phyloP scores from a whole-genome alignment of 2,888 invertebrate genomes.

The Chrysodeixis includens region DNA sequence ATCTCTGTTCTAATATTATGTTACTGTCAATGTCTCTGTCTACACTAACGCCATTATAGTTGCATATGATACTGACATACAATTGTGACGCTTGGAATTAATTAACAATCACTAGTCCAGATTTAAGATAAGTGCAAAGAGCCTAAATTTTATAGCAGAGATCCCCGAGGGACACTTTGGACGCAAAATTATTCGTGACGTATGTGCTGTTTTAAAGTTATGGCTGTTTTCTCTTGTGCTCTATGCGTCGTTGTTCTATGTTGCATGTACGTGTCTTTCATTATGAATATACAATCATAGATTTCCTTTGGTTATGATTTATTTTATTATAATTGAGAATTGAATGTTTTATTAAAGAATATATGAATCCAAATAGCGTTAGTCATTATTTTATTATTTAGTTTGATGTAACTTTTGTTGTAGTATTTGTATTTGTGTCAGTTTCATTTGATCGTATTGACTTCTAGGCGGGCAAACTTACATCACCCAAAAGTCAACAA shows the following conservation, averaged over 20 bases:
- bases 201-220: constrained; percentile 50
- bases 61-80: constrained; percentile 50
- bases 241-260: constrained; percentile 68
- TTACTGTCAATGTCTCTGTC: constrained; percentile 50
- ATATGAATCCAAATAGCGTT: constrained; percentile 28
- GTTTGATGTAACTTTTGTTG: constrained; percentile 23
- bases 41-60: constrained; percentile 60
- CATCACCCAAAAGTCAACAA: constrained; percentile 3
- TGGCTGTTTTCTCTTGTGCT: constrained; percentile 51
- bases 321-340: constrained; percentile 15
- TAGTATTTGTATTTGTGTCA: constrained; percentile 31
- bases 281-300: constrained; percentile 44
- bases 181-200: constrained; percentile 27
- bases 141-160: constrained; percentile 46
- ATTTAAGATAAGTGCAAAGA: constrained; percentile 37
- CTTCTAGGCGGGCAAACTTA: constrained; percentile 7
- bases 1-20: constrained; percentile 63
- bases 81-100: constrained; percentile 49
- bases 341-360: constrained; percentile 20
- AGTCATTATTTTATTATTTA: constrained; percentile 28
- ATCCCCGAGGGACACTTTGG: constrained; percentile 18
- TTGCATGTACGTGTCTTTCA: constrained; percentile 73
- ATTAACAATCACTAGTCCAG: constrained; percentile 20
- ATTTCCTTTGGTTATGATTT: constrained; percentile 25
- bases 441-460: constrained; percentile 8